phyloP scores from a whole-genome alignment of 2,797 vertebrate species.

The Odontamblyopus rebecca region DNA sequence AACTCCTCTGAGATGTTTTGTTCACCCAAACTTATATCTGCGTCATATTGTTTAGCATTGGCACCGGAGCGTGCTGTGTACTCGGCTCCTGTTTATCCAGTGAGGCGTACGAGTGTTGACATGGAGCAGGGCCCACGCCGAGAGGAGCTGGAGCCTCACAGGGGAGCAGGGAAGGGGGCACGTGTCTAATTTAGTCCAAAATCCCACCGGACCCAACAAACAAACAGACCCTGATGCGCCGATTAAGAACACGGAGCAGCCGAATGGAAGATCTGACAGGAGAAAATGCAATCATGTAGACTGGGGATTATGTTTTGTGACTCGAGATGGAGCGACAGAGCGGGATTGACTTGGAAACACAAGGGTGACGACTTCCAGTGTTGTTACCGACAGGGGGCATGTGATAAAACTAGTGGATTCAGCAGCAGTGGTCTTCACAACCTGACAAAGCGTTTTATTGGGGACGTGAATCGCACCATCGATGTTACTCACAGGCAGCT shows the following conservation, averaged over 20 bases:
- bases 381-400: too few species aligned
- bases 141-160: conserved; percentile 30
- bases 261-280: not conserved
- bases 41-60: not conserved
- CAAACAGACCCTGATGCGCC: conserved; percentile 23
- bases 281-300: not conserved
- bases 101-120: conserved; percentile 39
- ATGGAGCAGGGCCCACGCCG: conserved; percentile 26
- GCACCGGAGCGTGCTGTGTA: conserved; percentile 17
- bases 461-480: too few species aligned
- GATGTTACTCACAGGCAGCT: too few species aligned
- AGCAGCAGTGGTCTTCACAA: too few species aligned
- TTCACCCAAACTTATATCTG: not conserved
- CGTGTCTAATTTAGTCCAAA: conserved; percentile 45
- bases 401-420: too few species aligned
- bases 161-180: conserved; percentile 41
- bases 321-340: not conserved
- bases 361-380: too few species aligned
- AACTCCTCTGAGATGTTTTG: not conserved
- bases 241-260: conserved; percentile 15
- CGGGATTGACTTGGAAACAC: conserved; percentile 27
- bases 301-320: not conserved
- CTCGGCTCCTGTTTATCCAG: conserved; percentile 27
- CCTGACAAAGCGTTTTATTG: too few species aligned
- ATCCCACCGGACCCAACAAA: conserved; percentile 43